phyloP scores from a whole-genome alignment of 2,113 vertebrate species.

The Tautogolabrus adspersus region DNA sequence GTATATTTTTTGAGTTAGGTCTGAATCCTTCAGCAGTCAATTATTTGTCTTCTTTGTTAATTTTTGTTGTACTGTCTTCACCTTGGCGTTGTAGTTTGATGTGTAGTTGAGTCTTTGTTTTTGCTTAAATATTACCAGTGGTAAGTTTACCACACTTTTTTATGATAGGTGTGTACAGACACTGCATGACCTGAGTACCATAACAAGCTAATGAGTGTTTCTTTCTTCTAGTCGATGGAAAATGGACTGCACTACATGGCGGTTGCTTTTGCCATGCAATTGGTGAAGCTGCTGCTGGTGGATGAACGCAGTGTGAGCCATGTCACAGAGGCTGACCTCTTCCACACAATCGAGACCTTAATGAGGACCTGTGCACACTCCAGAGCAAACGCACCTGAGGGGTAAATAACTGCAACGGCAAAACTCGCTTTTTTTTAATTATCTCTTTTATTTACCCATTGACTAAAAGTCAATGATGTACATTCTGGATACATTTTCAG shows the following conservation, averaged over 20 bases:
- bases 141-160: too few relatives aligned
- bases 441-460: not conserved
- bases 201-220: not conserved
- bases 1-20: not conserved
- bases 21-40: not conserved
- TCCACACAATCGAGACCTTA: conserved; percentile 98
- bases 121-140: not conserved
- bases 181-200: not conserved
- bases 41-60: not conserved
- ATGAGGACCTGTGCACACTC: conserved; percentile 99
- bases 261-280: conserved; percentile 97
- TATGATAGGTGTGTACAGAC: not conserved
- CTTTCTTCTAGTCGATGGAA: conserved; percentile 92
- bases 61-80: not conserved
- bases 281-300: conserved; percentile 97
- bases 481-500: too few relatives aligned
- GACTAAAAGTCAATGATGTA: not conserved
- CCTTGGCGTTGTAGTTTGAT: not conserved
- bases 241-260: conserved; percentile 99
- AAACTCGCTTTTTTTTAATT: not conserved
- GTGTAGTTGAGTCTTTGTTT: not conserved
- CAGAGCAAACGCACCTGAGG: conserved; percentile 97
- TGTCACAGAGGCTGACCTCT: conserved; percentile 96
- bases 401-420: conserved; percentile 81
- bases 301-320: conserved; percentile 97